These are phyloP conservation scores for Lutraria rhynchaena DNA, from an alignment of 1,140 invertebrate species.

Conservation along the genomic window DNA sequence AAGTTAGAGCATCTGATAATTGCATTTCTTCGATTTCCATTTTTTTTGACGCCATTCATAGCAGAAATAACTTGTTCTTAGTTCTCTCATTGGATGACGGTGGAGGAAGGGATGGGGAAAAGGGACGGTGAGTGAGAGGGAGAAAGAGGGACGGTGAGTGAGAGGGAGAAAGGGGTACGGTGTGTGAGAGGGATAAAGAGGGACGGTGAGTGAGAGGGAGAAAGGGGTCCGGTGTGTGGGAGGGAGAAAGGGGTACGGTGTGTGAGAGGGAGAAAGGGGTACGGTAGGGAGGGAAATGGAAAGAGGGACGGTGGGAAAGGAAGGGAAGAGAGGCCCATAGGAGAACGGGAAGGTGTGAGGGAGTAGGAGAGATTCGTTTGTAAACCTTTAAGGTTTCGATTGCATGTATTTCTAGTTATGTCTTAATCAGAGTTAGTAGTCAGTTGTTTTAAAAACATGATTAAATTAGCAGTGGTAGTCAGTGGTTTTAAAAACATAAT, in stretches of 20 bases:
- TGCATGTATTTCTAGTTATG: no score
- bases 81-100: no score
- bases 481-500: no score
- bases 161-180: constrained; percentile 13
- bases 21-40: no score
- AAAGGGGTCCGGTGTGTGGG: constrained; percentile 9
- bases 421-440: no score
- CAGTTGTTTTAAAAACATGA: no score
- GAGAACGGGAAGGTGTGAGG: neutral
- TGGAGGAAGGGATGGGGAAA: no score
- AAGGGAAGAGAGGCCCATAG: neutral
- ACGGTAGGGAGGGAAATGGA: neutral
- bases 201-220: neutral
- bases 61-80: no score
- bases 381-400: no score
- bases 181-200: neutral
- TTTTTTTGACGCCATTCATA: no score
- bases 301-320: constrained; percentile 14
- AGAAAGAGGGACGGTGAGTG: neutral
- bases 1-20: no score
- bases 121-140: neutral
- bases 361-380: constrained; percentile 3
- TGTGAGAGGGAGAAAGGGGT: neutral
- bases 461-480: no score
- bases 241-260: neutral